Percentiles rank a stretch among this genome's conserved stretches.
Evolutionary conservation across 30 jellyfish, hydroid and myxozoan genomes (phyloP).

Genomic region (Pseudorhiza aurosa): DNA sequence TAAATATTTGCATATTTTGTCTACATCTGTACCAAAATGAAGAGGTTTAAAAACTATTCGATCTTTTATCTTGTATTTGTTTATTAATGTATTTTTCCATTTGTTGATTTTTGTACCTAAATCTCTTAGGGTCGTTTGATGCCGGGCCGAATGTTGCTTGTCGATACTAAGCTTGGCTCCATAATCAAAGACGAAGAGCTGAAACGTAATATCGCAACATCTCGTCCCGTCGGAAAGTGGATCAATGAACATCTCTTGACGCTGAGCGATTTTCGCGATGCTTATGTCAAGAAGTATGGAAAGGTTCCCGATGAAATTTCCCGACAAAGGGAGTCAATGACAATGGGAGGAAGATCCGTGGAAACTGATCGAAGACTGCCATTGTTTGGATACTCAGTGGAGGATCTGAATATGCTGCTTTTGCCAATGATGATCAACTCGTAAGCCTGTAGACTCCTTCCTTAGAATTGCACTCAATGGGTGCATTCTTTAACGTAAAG

Average conservation of each 20-base stretch:
- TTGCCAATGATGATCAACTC: constrained; percentile 70
- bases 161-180: constrained; percentile 71
- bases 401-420: constrained; percentile 70
- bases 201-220: constrained; percentile 47
- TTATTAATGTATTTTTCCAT: too few species aligned
- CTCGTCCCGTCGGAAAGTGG: constrained; percentile 54
- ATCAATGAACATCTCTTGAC: constrained; percentile 41
- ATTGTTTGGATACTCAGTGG: constrained; percentile 75
- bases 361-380: constrained; percentile 81
- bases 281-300: constrained; percentile 45
- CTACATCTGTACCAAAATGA: too few species aligned
- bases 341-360: constrained; percentile 79
- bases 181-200: constrained; percentile 70
- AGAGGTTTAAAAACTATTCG: too few species aligned
- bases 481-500: too few species aligned
- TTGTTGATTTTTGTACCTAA: too few species aligned
- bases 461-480: too few species aligned
- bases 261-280: constrained; percentile 46
- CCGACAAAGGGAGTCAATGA: constrained; percentile 36
- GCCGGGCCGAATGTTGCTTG: constrained; percentile 78
- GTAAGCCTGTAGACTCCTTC: constrained; percentile 38
- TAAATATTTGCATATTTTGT: too few species aligned
- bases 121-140: constrained; percentile 70
- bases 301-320: constrained; percentile 54
- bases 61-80: too few species aligned